Evolutionary conservation across 2,797 vertebrate species (phyloP).

Genomic region (Hirundo rustica): DNA sequence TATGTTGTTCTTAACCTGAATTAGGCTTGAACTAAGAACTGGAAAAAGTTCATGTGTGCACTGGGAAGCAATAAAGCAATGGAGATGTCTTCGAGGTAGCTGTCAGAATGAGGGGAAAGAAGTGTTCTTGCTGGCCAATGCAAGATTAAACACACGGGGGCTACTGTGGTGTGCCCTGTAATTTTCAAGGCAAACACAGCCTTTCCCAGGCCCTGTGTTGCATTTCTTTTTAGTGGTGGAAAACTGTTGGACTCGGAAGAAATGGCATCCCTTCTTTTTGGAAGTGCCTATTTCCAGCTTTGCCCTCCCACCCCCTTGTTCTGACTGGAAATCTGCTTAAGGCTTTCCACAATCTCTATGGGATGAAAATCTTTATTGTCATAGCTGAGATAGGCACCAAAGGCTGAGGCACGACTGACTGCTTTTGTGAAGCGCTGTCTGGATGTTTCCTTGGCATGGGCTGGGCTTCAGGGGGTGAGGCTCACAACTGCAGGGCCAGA

Average conservation of each 20-base stretch:
- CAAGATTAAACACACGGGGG: neutral
- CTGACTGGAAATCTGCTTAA: neutral
- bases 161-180: neutral
- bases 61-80: neutral
- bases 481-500: neutral
- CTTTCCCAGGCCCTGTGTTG: neutral
- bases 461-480: neutral
- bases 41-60: neutral
- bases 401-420: neutral
- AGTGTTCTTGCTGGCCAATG: neutral
- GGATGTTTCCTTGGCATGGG: neutral
- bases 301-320: neutral
- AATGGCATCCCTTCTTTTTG: neutral
- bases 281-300: neutral
- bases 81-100: neutral
- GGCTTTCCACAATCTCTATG: neutral
- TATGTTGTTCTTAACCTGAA: neutral
- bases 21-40: neutral
- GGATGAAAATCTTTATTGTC: neutral
- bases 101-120: neutral
- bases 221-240: neutral
- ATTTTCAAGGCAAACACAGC: slow-evolving; percentile 30
- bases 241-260: neutral
- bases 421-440: neutral
- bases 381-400: neutral